Percentiles rank a stretch among this genome's conserved stretches.
Evolutionary conservation across 2,797 vertebrate genomes (phyloP).

Genomic region (Onychomys leucogaster): DNA sequence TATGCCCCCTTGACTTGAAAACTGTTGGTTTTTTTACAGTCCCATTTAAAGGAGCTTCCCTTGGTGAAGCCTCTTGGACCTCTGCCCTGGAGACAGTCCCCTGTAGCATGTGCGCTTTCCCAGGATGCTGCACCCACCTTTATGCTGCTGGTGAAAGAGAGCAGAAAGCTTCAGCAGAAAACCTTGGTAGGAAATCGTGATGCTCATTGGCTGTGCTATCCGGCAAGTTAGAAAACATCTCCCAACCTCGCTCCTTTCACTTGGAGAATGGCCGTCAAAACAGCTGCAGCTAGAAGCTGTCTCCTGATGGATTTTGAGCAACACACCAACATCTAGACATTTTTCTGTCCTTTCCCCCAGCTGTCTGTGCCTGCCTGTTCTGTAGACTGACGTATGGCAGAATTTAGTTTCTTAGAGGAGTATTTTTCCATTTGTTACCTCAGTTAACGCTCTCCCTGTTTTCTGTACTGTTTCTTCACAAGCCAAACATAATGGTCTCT

Average conservation of each 20-base stretch:
- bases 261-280: background rate
- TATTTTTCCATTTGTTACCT: conserved; percentile 28
- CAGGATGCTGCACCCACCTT: background rate
- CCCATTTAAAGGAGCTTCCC: background rate
- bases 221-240: background rate
- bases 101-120: background rate
- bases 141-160: background rate
- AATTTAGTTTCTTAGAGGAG: background rate
- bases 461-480: conserved; percentile 61
- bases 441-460: background rate
- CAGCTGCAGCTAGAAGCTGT: conserved; percentile 7
- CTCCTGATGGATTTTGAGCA: conserved; percentile 33
- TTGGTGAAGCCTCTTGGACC: background rate
- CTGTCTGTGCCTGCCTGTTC: background rate
- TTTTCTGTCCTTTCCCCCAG: background rate
- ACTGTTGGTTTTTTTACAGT: background rate
- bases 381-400: background rate
- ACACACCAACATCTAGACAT: background rate
- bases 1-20: background rate
- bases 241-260: background rate
- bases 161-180: conserved; percentile 1
- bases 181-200: conserved; percentile 31
- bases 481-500: background rate
- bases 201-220: background rate
- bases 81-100: conserved; percentile 16